Evolutionary conservation across 2,888 invertebrate genomes (phyloP).

Genomic region (Trissonchulus sp.): DNA sequence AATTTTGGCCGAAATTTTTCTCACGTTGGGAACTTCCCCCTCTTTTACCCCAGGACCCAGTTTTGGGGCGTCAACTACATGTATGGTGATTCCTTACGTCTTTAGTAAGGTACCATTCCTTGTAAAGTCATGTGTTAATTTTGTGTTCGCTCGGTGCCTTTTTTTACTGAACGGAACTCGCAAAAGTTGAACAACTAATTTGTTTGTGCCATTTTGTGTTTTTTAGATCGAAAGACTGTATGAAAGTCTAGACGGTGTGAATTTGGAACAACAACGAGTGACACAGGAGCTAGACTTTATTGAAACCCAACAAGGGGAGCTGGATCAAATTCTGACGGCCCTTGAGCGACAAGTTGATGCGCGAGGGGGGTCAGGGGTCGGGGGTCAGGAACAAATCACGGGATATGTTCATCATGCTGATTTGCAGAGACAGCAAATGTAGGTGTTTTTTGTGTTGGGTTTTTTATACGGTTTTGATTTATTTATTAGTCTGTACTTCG

Average conservation of each 20-base stretch:
- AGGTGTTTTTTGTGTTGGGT: not conserved
- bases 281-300: conserved; percentile 91
- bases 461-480: not conserved
- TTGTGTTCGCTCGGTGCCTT: too few species aligned
- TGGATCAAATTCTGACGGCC: conserved; percentile 77
- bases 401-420: conserved; percentile 14
- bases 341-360: conserved; percentile 68
- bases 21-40: too few species aligned
- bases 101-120: too few species aligned
- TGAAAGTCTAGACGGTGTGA: conserved; percentile 77
- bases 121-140: too few species aligned
- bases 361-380: not conserved
- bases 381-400: not conserved
- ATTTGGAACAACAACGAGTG: conserved; percentile 76
- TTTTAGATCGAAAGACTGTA: conserved; percentile 72
- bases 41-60: too few species aligned
- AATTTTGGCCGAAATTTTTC: too few species aligned
- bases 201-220: too few species aligned
- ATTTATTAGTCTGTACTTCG: too few species aligned
- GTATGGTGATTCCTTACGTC: too few species aligned
- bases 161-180: too few species aligned
- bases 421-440: conserved; percentile 27
- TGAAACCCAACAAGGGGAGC: conserved; percentile 78
- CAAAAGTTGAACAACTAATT: too few species aligned
- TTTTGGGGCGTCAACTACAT: too few species aligned